These are phyloP conservation scores for Leptinotarsa juncta DNA, from an alignment of 2,888 invertebrate species.

Conservation along the genomic window DNA sequence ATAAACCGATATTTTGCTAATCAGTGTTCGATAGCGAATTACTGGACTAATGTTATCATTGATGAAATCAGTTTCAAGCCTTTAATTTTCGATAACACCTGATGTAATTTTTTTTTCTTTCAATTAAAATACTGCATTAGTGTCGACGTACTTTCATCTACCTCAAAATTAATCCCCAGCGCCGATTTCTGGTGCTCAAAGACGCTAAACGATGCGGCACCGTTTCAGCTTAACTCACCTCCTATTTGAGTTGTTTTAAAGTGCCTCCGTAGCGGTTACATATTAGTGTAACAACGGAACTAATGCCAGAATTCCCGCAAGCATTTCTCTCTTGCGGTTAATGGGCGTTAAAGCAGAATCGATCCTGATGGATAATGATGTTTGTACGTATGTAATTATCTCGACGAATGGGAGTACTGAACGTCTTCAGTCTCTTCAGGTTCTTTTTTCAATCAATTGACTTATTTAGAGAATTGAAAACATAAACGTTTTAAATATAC, in stretches of 20 bases:
- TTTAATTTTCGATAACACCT: too few species aligned
- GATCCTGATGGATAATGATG: conserved; percentile 38
- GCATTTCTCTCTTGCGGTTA: conserved; percentile 33
- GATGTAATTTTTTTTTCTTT: too few species aligned
- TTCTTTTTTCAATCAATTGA: neutral
- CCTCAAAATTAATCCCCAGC: neutral
- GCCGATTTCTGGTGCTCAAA: conserved; percentile 4
- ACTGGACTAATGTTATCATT: too few species aligned
- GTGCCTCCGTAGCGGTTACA: conserved; percentile 34
- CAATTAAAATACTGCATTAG: neutral
- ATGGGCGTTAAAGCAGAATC: conserved; percentile 37
- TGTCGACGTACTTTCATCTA: neutral
- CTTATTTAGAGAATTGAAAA: too few species aligned
- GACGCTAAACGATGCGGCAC: conserved; percentile 24
- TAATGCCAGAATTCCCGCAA: conserved; percentile 38
- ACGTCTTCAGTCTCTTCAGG: neutral
- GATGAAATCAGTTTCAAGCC: too few species aligned
- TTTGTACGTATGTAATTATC: conserved; percentile 34
- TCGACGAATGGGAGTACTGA: conserved; percentile 30
- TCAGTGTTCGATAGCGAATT: too few species aligned
- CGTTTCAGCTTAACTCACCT: conserved; percentile 26
- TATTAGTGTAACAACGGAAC: conserved; percentile 40
- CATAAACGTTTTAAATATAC: too few species aligned
- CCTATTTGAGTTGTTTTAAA: conserved; percentile 33
- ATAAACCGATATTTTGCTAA: too few species aligned